Evolutionary conservation across 2,888 invertebrate species (phyloP), one percentile per base, ranked within the genome.

Genomic region (Ctena decussata): DNA sequence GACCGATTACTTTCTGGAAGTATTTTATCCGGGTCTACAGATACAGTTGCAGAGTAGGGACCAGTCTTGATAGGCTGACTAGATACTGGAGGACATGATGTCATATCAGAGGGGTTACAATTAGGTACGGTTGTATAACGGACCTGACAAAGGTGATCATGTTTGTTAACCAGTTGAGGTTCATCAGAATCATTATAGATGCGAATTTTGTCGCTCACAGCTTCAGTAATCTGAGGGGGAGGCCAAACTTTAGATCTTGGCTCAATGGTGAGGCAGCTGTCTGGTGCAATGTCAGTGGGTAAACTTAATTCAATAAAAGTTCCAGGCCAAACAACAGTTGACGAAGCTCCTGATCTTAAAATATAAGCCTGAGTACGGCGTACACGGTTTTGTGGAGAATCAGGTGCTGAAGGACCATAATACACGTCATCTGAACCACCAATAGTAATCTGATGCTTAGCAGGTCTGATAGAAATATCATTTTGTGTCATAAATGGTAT

Each of bases 401-500:
- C 57, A 2, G 76, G n/a, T 15, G 37, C 30, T 32, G n/a, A 30
- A 11, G 18, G 21, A 18, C 72, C 65, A 71, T 82, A 82, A 1
- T 75, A 15, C 3, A 80, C 70, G 1, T n/a, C 1, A 21, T 53
- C 37, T 11, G 49, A 18, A 2, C 85, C 79, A 27, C 72, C 60
- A 30, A 85, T 73, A 21, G 75, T 57, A 15, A 89, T 79, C 41
- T 78, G 44, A 6, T 77, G 78, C 44, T 77, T 82, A 18, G 81
- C 81, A 15, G 86, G 84, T 21, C 80, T 35, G 8, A 91, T 71
- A 15, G 70, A 30, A 39, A 90, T 80, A 57, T 88, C 90, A 80
- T 90, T 89, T 3, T 30, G 11, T 21, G 75, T 73, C 78, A 90
- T 85, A 71, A 88, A 88, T 0, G 90, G 89, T 1, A 76, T 87